Evolutionary conservation across 53 echinoderm and acorn worm genomes (phyloP).

Genomic region (Luidia sarsii): DNA sequence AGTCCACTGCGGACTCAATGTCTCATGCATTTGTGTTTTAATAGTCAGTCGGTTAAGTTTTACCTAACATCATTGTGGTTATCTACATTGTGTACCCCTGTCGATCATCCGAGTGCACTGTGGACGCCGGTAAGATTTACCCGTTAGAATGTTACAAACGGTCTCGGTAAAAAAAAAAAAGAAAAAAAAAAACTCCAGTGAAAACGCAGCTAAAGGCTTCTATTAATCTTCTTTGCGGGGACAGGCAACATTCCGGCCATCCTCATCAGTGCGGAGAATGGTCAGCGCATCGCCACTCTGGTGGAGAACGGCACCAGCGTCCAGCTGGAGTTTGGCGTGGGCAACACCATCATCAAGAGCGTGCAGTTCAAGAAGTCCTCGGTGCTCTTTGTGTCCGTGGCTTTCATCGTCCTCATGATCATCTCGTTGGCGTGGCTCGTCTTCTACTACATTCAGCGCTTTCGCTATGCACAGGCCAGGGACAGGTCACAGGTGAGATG

Average conservation of each 20-base stretch:
- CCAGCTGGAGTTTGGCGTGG: constrained; percentile 68
- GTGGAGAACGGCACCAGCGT: constrained; percentile 77
- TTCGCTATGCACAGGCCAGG: constrained; percentile 90
- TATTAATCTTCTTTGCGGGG: no score
- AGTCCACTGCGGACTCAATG: no score
- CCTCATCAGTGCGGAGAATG: constrained; percentile 54
- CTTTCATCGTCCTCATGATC: constrained; percentile 96
- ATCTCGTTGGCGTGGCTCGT: constrained; percentile 97
- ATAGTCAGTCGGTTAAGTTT: no score
- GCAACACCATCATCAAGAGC: constrained; percentile 72
- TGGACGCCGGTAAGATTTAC: no score
- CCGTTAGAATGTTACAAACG: no score
- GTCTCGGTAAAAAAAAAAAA: no score
- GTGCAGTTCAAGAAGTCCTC: constrained; percentile 87
- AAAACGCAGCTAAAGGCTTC: no score
- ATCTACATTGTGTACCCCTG: no score
- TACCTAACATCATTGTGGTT: no score
- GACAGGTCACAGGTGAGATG: constrained; percentile 92
- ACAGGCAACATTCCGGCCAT: constrained; percentile 74
- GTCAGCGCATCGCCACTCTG: constrained; percentile 57
- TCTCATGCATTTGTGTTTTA: no score
- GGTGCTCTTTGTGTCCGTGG: constrained; percentile 87
- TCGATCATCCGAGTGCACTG: no score
- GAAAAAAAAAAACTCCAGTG: no score
- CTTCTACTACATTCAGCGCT: constrained; percentile 97